Percentiles rank a stretch among this genome's conserved stretches.
phyloP scores from a whole-genome alignment of 2,113 vertebrate genomes.

The Calonectris borealis region DNA sequence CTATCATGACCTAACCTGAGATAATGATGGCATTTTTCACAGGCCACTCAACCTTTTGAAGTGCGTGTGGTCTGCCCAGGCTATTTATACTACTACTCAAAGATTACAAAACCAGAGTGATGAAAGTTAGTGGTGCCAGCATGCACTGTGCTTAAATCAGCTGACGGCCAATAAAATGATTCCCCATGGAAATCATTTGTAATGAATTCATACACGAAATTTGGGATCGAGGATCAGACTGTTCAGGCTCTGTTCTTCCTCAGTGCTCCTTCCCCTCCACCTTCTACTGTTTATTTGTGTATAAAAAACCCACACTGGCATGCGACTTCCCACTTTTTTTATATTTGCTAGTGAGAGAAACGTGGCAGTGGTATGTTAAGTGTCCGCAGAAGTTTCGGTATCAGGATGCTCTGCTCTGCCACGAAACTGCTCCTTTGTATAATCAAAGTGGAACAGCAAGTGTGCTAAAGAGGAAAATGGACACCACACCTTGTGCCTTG shows the following conservation, averaged over 20 bases:
- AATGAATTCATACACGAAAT: background rate
- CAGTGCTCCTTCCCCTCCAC: background rate
- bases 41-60: background rate
- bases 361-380: background rate
- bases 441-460: background rate
- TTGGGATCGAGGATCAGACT: background rate
- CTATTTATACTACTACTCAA: background rate
- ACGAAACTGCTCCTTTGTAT: accelerated
- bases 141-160: background rate
- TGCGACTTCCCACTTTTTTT: background rate
- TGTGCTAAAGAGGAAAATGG: accelerated
- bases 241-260: background rate
- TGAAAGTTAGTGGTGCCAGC: background rate
- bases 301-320: background rate
- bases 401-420: background rate
- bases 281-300: background rate
- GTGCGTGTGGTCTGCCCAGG: background rate
- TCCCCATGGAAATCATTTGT: background rate
- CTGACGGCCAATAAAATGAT: background rate
- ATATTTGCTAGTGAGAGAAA: background rate
- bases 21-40: background rate
- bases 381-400: background rate
- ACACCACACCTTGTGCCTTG: background rate
- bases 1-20: background rate
- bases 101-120: background rate